Conservation (phyloP, 2,888 invertebrate genomes). For the Tridacna gigas region DNA sequence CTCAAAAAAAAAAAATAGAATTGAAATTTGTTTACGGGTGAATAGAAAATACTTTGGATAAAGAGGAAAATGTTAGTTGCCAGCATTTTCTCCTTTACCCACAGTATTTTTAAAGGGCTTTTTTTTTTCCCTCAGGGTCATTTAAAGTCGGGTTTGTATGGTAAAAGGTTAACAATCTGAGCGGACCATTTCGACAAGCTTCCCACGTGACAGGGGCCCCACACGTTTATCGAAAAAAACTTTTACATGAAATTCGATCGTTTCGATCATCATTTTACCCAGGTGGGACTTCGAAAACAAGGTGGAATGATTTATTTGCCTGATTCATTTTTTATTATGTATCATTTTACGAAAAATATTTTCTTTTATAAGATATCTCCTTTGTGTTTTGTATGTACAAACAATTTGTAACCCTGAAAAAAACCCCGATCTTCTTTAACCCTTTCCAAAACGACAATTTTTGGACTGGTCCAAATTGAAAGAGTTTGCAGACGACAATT, state of each 20-base stretch:
- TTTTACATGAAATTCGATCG: constrained; percentile 27
- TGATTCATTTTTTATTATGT: constrained; percentile 52
- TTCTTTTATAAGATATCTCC: constrained; percentile 16
- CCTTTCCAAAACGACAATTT: too few relatives aligned
- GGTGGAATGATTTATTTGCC: constrained; percentile 49
- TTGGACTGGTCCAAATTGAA: too few relatives aligned
- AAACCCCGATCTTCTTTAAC: too few relatives aligned
- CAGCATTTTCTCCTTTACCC: too few relatives aligned
- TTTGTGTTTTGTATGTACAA: constrained; percentile 24
- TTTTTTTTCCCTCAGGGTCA: too few relatives aligned
- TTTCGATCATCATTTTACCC: constrained; percentile 19
- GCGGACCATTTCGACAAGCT: background rate
- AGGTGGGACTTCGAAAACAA: constrained; percentile 44
- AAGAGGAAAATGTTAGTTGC: too few relatives aligned
- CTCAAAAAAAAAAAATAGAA: too few relatives aligned
- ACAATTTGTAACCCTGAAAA: constrained; percentile 7
- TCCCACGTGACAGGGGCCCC: constrained; percentile 7
- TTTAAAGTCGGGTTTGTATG: too few relatives aligned
- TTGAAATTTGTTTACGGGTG: too few relatives aligned
- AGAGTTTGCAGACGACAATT: too few relatives aligned
- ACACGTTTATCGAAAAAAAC: constrained; percentile 16
- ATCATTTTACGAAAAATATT: constrained; percentile 42
- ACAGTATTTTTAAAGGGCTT: too few relatives aligned
- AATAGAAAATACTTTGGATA: too few relatives aligned
- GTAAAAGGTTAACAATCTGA: background rate